These are phyloP conservation scores for Aspidapion aeneum DNA, from an alignment of 2,888 invertebrate genomes.

Conservation along the genomic window DNA sequence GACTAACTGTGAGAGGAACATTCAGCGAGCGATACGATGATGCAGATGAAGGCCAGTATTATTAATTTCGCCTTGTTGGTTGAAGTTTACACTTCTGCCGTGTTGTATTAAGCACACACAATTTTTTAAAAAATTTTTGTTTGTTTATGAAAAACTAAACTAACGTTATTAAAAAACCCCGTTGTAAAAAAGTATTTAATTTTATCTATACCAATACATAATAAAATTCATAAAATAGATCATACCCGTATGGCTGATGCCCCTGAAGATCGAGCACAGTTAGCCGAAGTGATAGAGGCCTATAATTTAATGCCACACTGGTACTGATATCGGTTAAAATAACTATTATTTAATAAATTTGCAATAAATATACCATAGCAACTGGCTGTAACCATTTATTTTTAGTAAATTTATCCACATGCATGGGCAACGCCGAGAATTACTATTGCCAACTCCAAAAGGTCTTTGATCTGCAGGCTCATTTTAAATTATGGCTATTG, in stretches of 20 bases:
- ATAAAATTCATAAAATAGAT: too few species aligned
- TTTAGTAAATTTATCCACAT: not conserved
- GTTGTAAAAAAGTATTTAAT: too few species aligned
- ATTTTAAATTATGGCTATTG: slow-evolving; percentile 25
- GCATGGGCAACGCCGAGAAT: not conserved
- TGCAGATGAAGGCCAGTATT: too few species aligned
- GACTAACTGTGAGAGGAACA: too few species aligned
- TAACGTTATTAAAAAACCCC: too few species aligned
- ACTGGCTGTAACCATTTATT: not conserved
- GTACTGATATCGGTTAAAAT: not conserved
- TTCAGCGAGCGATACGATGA: too few species aligned
- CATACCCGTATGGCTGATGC: not conserved
- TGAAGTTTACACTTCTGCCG: too few species aligned
- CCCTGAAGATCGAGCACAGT: not conserved
- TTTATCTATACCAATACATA: too few species aligned
- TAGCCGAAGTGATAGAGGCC: not conserved
- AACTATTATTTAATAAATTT: slow-evolving; percentile 1
- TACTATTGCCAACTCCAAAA: slow-evolving; percentile 7
- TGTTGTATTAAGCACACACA: too few species aligned
- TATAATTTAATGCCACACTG: not conserved
- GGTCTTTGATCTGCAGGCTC: slow-evolving; percentile 27
- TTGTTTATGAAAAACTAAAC: too few species aligned
- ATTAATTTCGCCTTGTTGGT: too few species aligned
- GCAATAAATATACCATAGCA: not conserved
- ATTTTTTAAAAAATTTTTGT: too few species aligned